Percentiles rank a stretch among this genome's conserved stretches.
Conservation (phyloP, 2,797 vertebrate genomes). For the Lithobates pipiens region DNA sequence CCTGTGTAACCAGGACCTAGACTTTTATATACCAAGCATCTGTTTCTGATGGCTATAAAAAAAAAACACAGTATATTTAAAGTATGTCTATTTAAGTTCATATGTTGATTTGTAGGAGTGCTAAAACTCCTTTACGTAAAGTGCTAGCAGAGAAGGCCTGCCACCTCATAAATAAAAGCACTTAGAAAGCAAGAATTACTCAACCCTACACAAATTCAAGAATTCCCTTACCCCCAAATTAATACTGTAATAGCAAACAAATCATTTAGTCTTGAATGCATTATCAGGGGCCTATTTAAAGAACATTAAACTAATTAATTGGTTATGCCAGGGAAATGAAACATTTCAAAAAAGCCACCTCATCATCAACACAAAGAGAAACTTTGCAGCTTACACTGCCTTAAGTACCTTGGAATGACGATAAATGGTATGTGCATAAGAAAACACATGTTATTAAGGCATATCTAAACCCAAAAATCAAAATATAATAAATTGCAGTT, state of each 20-base stretch:
- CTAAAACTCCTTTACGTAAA: slow-evolving; percentile 60
- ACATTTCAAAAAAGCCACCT: slow-evolving; percentile 18
- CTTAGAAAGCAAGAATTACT: slow-evolving; percentile 59
- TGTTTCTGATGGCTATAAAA: slow-evolving; percentile 60
- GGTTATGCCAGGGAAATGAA: slow-evolving; percentile 29
- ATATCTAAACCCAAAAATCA: too few species aligned
- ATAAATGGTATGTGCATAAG: too few species aligned
- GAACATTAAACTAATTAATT: slow-evolving; percentile 41
- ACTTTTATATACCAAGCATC: slow-evolving; percentile 51
- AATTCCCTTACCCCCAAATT: slow-evolving; percentile 49
- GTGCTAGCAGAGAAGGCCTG: slow-evolving; percentile 54
- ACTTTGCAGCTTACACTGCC: background rate
- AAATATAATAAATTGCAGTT: too few species aligned
- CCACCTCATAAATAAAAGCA: slow-evolving; percentile 62
- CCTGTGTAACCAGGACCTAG: slow-evolving; percentile 30
- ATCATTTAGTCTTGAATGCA: slow-evolving; percentile 41
- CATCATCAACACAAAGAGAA: background rate
- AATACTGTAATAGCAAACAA: slow-evolving; percentile 60
- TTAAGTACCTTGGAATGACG: too few species aligned
- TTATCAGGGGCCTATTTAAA: slow-evolving; percentile 48
- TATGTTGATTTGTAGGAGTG: slow-evolving; percentile 58
- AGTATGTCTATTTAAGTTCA: slow-evolving; percentile 59
- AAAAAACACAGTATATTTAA: slow-evolving; percentile 58
- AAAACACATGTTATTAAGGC: too few species aligned
- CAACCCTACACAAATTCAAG: slow-evolving; percentile 37